Percentiles rank a stretch among this genome's conserved stretches.
These are phyloP conservation scores for Cosmopolites sordidus DNA, from an alignment of 2,888 invertebrate species.

Conservation along the genomic window DNA sequence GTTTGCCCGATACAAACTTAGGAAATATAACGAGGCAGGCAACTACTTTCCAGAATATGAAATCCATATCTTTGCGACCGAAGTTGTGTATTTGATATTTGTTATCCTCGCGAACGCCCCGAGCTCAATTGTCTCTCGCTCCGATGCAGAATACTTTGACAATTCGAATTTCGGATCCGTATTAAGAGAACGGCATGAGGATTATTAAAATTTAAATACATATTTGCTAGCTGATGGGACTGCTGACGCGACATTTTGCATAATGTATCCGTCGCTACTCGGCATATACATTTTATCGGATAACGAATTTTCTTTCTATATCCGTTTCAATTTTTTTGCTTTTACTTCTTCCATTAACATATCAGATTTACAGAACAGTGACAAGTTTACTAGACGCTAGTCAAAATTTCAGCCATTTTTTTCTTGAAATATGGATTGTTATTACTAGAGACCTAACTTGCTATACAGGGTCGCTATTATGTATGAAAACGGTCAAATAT, in stretches of 20 bases:
- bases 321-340: no score
- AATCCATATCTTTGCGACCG: constrained; percentile 42
- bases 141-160: constrained; percentile 29
- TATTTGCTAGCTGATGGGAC: constrained; percentile 14
- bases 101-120: constrained; percentile 35
- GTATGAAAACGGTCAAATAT: no score
- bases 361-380: no score
- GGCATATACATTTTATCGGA: no score
- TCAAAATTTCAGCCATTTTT: no score
- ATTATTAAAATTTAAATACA: constrained; percentile 27
- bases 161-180: constrained; percentile 24
- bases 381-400: no score
- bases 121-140: constrained; percentile 33
- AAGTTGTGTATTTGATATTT: constrained; percentile 45
- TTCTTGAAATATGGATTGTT: no score
- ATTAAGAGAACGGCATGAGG: constrained; percentile 21
- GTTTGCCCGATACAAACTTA: constrained; percentile 45
- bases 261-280: background rate
- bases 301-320: no score
- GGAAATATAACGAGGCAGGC: constrained; percentile 37
- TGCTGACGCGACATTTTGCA: background rate
- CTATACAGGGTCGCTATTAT: no score
- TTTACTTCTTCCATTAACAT: no score
- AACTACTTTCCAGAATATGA: constrained; percentile 38
- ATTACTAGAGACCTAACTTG: no score